Base-by-base conservation (phyloP, 2,888 invertebrate genomes). In the Terebella lapidaria region DNA sequence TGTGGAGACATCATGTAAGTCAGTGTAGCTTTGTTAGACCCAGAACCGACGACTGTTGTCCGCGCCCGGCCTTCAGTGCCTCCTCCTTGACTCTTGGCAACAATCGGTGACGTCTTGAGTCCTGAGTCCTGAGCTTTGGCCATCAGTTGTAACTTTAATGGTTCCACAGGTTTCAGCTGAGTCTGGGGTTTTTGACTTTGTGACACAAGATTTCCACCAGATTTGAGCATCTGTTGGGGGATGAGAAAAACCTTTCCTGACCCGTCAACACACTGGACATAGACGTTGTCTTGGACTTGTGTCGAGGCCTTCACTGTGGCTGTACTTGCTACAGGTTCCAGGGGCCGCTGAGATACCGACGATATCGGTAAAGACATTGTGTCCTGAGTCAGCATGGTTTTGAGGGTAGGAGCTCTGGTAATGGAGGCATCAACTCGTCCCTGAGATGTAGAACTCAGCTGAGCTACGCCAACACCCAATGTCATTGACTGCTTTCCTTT, bases 191-290 rank as follows among this genome's bases (percentile, higher is more conserved):
- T 4, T 15, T 5, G 5, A 27, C 25, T 10, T 10, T 10, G 25
- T 15, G 27, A 24, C 25, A 27, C 10, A 22, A 26, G 10, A 5
- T 15, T 22, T 22, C 20, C 49, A 18, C 18, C 2, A 15, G 28
- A 24, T 27, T 25, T 57, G 24, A 64, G 45, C n/a, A 72, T 53
- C 46, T 71, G 71, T 29, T 72, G 73, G 30, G 74, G 74, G 53
- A 75, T 67, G 15, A 74, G 70, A 60, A 69, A 70, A 1, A 72
- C 67, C 57, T 72, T 72, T 2, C 74, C 75, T 27, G 70, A 67
- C 52, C 67, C 69, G 56, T 74, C 74, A 26, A 67, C 66, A 56
- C 73, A 74, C 26, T 67, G 65, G 56, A 63, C 67, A 68, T 49
- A 69, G 27, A 29, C 52, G 1, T 24, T 2, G 4, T 54, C 54